Evolutionary conservation across 2,797 vertebrate genomes (phyloP), one percentile per base, ranked within the genome.

Genomic region (Pampus argenteus): DNA sequence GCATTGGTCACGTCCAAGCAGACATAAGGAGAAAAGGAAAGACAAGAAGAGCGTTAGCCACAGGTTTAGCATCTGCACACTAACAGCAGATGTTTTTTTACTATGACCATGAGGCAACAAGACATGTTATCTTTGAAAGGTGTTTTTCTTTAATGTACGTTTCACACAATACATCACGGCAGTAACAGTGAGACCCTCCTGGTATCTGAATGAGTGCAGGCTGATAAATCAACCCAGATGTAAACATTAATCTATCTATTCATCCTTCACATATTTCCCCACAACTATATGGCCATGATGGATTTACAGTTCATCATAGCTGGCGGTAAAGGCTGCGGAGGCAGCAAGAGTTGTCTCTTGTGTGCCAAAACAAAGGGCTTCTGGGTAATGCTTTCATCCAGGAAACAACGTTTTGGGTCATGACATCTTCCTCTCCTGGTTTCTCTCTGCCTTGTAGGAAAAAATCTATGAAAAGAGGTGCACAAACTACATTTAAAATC

Each of bases 351-450:
- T 55, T 48, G 71, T 83, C 80, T 86, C 65, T n/a, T n/a, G 0
- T 40, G 78, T 78, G 84, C 63, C 71, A 76, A 81, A 86, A 75
- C 75, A 74, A 79, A 77, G 62, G 83, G 66, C 73, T 80, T 83
- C 73, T 78, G 79, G 84, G 80, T 80, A 87, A 83, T 55, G 66
- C 85, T 90, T 86, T 89, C 79, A 90, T 88, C 66, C 78, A 55
- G 56, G 50, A 59, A 44, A 65, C 77, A 88, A 70, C 18, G 9
- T 64, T 52, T 61, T 49, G 76, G 85, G 87, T 87, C 86, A 84
- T 68, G 65, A 60, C 70, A 66, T 86, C 77, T 78, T 69, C 55
- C 40, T 47, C 49, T 70, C 49, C 68, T n/a, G 26, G 70, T 45
- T 56, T 79, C 62, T 66, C 63, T 73, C 60, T 66, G 73, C 78